Evolutionary conservation across 1,140 invertebrate genomes (phyloP), one percentile per base, ranked within the genome.

Genomic region (Drosophila athabasca): DNA sequence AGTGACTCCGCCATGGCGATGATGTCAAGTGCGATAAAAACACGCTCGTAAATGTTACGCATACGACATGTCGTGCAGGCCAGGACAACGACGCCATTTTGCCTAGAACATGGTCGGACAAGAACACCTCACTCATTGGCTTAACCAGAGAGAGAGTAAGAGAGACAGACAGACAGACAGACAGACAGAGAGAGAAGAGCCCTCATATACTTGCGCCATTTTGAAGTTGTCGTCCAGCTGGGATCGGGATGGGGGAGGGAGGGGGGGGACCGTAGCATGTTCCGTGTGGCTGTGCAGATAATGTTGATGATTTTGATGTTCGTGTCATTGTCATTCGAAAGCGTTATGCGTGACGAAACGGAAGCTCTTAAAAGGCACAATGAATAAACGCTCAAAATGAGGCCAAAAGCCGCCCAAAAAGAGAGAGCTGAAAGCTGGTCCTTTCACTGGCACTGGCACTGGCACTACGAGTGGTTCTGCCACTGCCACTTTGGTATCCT

Each of bases 231-330:
- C 19, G 44, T 60, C 50, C 55, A 45, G 48, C 67, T 64, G 22
- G 48, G 45, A 80, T 51, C 49, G 73, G 68, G 59, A 54, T 26
- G 2, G 9, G 9, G n/a, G n/a, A n/a, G n/a, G n/a, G n/a, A n/a
- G n/a, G n/a, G n/a, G n/a, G n/a, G 2, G 9, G 9, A 35, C 31
- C 31, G 44, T 13, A 57, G 48, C 54, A 45, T 70, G 60, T 62
- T 76, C 62, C 62, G 59, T 76, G 66, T 76, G 55, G 59, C 46
- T 79, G 78, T 69, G 64, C 50, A 70, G 49, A 70, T 71, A 83
- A 76, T 76, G 79, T 69, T 82, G 79, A 88, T 83, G 75, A 88
- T 88, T 87, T 87, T 87, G 79, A 88, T 88, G 79, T 83, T 80
- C 62, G 65, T 80, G 74, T 71, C 74, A 74, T 78, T 80, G 74